Percentiles rank a stretch among this genome's conserved stretches.
Evolutionary conservation across 2,797 vertebrate species (phyloP).

Genomic region (Sebastiscus albofasciatus): DNA sequence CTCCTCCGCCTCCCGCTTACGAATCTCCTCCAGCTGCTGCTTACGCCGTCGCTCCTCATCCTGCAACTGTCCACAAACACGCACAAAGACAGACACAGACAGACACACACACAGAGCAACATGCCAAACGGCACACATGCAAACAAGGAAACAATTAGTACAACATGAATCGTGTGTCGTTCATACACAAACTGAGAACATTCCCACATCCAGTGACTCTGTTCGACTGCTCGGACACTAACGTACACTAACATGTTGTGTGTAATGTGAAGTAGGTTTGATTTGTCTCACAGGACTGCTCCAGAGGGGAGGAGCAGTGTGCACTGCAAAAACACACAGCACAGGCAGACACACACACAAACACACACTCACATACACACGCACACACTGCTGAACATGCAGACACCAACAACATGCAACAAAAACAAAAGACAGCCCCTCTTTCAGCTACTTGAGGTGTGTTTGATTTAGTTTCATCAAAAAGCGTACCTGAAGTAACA

Average conservation of each 20-base stretch:
- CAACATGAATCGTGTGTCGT: rapidly evolving
- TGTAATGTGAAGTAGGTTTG: slow-evolving; percentile 23
- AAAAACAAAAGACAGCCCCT: slow-evolving; percentile 4
- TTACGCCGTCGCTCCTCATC: slow-evolving; percentile 96
- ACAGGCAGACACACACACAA: slow-evolving; percentile 16
- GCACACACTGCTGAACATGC: slow-evolving; percentile 55
- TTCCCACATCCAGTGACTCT: not conserved
- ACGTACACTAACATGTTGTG: slow-evolving; percentile 21
- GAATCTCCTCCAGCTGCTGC: slow-evolving; percentile 96
- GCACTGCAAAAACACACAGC: slow-evolving; percentile 58
- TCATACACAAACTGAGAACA: not conserved
- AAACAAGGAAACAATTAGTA: slow-evolving; percentile 41
- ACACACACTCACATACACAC: not conserved
- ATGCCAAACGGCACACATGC: slow-evolving; percentile 32
- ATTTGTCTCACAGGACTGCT: slow-evolving; percentile 47
- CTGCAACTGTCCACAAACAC: slow-evolving; percentile 88
- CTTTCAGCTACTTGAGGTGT: slow-evolving; percentile 26
- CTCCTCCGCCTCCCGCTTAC: slow-evolving; percentile 93
- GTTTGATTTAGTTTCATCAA: slow-evolving; percentile 20
- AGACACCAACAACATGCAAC: slow-evolving; percentile 54
- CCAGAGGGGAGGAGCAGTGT: slow-evolving; percentile 59
- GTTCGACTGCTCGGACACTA: slow-evolving; percentile 6
- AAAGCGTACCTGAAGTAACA: slow-evolving; percentile 29
- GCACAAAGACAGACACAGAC: not conserved
- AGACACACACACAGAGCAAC: slow-evolving; percentile 7